Percentiles rank a stretch among this genome's conserved stretches.
These are phyloP conservation scores for Acyrthosiphon pisum DNA, from an alignment of 1,140 invertebrate genomes.

Conservation along the genomic window DNA sequence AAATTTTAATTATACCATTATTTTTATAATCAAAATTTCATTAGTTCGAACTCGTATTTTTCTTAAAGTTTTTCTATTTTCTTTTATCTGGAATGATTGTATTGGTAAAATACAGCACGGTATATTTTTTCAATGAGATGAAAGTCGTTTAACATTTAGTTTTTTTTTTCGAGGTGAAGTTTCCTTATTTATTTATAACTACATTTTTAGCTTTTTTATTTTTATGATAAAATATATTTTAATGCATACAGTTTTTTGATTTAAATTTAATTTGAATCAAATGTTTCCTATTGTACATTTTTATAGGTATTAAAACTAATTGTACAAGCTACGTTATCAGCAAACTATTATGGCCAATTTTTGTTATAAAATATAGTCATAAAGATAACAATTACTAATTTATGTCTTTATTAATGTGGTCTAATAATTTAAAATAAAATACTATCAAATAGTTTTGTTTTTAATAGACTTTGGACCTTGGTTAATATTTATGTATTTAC, in stretches of 20 bases:
- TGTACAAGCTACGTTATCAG: background rate
- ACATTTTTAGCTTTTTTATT: background rate
- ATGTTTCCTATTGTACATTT: background rate
- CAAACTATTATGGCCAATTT: background rate
- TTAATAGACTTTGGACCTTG: background rate
- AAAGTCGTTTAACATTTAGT: background rate
- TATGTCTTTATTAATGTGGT: background rate
- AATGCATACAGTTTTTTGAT: background rate
- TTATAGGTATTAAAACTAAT: no score
- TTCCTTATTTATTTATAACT: conserved; percentile 7
- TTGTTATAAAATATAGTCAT: background rate
- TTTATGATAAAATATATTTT: background rate
- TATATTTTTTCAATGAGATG: background rate
- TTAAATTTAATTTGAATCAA: background rate
- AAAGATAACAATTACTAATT: background rate
- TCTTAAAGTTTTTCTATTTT: conserved; percentile 3
- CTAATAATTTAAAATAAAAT: background rate
- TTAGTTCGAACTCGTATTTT: background rate
- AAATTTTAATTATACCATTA: conserved; percentile 4
- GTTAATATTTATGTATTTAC: background rate
- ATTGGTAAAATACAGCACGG: background rate
- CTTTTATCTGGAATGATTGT: background rate
- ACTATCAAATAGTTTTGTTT: background rate
- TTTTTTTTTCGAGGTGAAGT: background rate
- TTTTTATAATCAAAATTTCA: background rate